Evolutionary conservation across 2,888 invertebrate species (phyloP), one percentile per base, ranked within the genome.

Genomic region (Argynnis bischoffii): DNA sequence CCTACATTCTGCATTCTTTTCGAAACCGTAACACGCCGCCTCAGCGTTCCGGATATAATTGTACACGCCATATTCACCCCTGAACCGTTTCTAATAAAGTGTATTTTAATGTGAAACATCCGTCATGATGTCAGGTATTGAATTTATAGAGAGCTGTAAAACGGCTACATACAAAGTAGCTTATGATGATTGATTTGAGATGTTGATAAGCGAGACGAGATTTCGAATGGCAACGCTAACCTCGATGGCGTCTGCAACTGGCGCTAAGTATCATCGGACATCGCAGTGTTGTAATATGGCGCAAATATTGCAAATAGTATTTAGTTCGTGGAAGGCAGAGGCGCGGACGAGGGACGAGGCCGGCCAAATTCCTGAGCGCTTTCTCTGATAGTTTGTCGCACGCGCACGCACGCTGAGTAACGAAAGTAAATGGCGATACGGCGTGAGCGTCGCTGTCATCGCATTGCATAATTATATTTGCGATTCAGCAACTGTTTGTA

Each of bases 1-100:
- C 92, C 92, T 89, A 91, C 91, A 92, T 92, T 90, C 89, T 81
- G 89, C 90, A 92, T 92, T 92, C 92, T 92, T 92, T 91, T 88
- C 88, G 88, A 90, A 92, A 91, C 91, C 89, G 92, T 92, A 92
- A 89, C 90, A 91, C 87, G 86, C 88, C 88, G 88, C 84, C 90
- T 88, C 87, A 87, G 87, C 89, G 90, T 88, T 89, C 91, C 91
- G 91, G 90, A 90, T 92, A 87, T 83, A 78, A 77, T 77, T 77
- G 82, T 76, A 81, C 88, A 89, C 76, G 87, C 87, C 75, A 89
- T 81, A 86, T 82, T 91, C 85, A 86, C 81, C 85, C 84, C 82
- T 89, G 87, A 83, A 79, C 77, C 82, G 74, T 79, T 79, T 74
- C 79, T 72, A 81, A 86, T 90, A 90, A 89, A 90, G 88, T 79